A percentile compares a stretch with the other conserved stretches of the same genome.
Conservation (phyloP, 2,888 invertebrate genomes). For the Drosophila maculinotata region DNA sequence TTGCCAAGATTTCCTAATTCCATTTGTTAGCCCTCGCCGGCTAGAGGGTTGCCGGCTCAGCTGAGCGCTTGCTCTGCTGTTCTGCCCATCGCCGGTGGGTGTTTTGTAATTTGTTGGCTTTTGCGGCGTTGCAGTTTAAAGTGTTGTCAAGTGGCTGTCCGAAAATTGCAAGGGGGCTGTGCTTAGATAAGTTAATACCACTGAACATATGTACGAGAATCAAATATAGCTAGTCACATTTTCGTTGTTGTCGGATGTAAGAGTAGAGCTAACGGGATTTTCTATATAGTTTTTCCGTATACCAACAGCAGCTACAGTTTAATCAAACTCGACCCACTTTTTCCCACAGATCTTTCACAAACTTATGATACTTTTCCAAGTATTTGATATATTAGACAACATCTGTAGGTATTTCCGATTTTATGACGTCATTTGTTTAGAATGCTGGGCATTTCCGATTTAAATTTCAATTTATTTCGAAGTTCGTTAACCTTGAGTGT, state of each 20-base stretch:
- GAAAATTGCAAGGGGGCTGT: conserved; percentile 19
- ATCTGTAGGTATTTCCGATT: conserved; percentile 25
- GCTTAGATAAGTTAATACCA: conserved; percentile 2
- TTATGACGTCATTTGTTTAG: background rate
- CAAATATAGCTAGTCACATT: too few species aligned
- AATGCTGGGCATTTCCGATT: conserved; percentile 7
- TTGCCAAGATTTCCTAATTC: conserved; percentile 83
- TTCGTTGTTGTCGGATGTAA: too few species aligned
- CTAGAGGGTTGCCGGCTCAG: conserved; percentile 56
- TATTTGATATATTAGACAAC: too few species aligned
- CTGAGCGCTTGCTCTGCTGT: conserved; percentile 13
- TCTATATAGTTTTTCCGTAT: too few species aligned
- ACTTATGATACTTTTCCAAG: too few species aligned
- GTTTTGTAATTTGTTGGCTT: conserved; percentile 59
- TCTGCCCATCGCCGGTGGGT: conserved; percentile 37
- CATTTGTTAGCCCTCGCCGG: conserved; percentile 69
- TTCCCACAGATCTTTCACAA: too few species aligned
- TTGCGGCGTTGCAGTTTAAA: conserved; percentile 49
- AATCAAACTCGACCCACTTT: too few species aligned
- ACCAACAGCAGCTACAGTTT: too few species aligned
- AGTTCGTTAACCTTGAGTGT: conserved; percentile 20
- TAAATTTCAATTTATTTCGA: conserved; percentile 14
- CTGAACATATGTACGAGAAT: conserved; percentile 15
- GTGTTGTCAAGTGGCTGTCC: conserved; percentile 38
- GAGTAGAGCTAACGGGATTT: too few species aligned